These are phyloP conservation scores for Erythrocebus patas DNA, from an alignment of 2,113 vertebrate species.

Conservation along the genomic window DNA sequence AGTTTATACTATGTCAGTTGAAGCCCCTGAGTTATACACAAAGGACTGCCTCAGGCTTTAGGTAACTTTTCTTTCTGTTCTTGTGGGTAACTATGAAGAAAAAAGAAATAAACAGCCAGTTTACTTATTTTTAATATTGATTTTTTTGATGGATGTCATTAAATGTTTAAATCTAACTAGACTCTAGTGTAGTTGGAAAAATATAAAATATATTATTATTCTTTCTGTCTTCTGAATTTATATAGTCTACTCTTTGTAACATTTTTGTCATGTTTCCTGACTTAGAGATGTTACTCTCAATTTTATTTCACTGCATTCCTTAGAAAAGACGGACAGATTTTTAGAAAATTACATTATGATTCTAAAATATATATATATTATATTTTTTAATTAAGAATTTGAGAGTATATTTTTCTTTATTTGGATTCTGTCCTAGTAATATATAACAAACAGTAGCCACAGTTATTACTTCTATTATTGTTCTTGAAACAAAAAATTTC, in stretches of 20 bases:
- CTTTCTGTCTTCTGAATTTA: constrained; percentile 19
- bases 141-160: background rate
- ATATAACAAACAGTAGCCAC: background rate
- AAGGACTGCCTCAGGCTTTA: background rate
- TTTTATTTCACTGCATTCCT: constrained; percentile 1
- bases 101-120: background rate
- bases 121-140: constrained; percentile 13
- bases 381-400: constrained; percentile 41
- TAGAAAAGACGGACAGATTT: background rate
- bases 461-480: background rate
- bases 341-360: background rate
- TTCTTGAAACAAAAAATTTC: background rate
- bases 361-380: background rate
- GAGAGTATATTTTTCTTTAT: background rate
- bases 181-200: background rate
- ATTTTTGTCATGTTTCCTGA: constrained; percentile 13
- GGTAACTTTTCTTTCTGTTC: background rate
- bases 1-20: background rate
- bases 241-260: background rate
- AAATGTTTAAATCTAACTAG: background rate
- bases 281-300: background rate
- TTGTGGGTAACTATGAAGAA: background rate
- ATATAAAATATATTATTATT: background rate
- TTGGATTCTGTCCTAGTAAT: background rate
- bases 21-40: background rate